These are phyloP conservation scores for Nesidiocoris tenuis DNA, from an alignment of 2,888 invertebrate species.

Conservation along the genomic window DNA sequence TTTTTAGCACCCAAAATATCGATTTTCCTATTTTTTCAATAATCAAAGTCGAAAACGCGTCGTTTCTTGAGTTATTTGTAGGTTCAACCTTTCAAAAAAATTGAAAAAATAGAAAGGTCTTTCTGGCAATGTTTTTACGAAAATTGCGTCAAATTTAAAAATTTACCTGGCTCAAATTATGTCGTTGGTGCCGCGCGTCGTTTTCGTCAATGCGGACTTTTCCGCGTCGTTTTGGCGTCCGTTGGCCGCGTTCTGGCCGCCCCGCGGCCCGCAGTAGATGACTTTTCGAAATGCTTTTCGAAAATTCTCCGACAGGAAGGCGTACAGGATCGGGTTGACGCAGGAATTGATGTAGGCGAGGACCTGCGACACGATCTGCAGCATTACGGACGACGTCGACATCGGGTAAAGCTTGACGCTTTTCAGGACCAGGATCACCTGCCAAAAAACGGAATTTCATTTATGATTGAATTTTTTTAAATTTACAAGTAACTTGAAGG, in stretches of 20 bases:
- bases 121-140: too few relatives aligned
- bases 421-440: slow-evolving; percentile 78
- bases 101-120: too few relatives aligned
- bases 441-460: too few relatives aligned
- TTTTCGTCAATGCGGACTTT: slow-evolving; percentile 51
- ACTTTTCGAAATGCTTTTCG: slow-evolving; percentile 80
- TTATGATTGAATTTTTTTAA: not conserved
- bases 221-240: slow-evolving; percentile 48
- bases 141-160: too few relatives aligned
- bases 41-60: too few relatives aligned
- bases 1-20: too few relatives aligned
- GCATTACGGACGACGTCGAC: slow-evolving; percentile 67
- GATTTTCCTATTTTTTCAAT: too few relatives aligned
- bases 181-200: slow-evolving; percentile 44
- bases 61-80: too few relatives aligned
- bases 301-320: slow-evolving; percentile 91
- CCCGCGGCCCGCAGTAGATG: slow-evolving; percentile 58
- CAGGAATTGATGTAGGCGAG: slow-evolving; percentile 92
- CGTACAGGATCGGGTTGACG: slow-evolving; percentile 91
- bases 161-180: slow-evolving; percentile 48
- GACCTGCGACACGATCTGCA: slow-evolving; percentile 76
- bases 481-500: too few relatives aligned
- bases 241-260: slow-evolving; percentile 45
- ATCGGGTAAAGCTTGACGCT: slow-evolving; percentile 71
- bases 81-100: too few relatives aligned